phyloP scores from a whole-genome alignment of 2,113 vertebrate species.

The Poecilia latipinna region DNA sequence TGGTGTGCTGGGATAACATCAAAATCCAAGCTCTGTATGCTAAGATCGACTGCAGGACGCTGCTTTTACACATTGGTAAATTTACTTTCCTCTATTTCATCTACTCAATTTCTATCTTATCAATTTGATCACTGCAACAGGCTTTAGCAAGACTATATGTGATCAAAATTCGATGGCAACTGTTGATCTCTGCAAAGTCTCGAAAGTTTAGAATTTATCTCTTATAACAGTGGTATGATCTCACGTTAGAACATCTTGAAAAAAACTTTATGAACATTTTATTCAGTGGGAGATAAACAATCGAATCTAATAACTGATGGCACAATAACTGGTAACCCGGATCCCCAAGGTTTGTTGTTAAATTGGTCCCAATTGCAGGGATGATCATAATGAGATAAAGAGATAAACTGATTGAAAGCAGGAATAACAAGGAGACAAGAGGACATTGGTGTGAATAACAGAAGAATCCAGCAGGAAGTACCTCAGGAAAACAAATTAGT shows the following conservation, averaged over 20 bases:
- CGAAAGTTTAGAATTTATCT: fast-evolving
- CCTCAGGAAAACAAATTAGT: too few relatives aligned
- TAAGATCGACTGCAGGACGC: too few relatives aligned
- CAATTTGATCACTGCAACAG: too few relatives aligned
- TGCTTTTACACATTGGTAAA: too few relatives aligned
- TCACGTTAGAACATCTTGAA: background rate
- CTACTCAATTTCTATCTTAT: too few relatives aligned
- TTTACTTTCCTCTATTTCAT: too few relatives aligned
- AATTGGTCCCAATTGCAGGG: background rate
- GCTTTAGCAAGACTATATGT: background rate
- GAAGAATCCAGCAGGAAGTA: background rate
- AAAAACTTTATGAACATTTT: background rate
- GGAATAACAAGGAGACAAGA: background rate
- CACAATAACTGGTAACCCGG: background rate
- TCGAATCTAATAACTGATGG: background rate
- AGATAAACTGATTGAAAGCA: background rate
- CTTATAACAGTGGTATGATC: background rate
- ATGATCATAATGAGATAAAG: background rate
- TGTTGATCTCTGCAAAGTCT: background rate
- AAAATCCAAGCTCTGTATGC: too few relatives aligned
- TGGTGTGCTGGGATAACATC: too few relatives aligned
- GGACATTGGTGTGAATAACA: background rate
- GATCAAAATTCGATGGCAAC: background rate
- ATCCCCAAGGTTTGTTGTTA: background rate
- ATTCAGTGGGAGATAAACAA: background rate